phyloP scores from a whole-genome alignment of 1,140 invertebrate genomes.

The Zaprionus ornatus region DNA sequence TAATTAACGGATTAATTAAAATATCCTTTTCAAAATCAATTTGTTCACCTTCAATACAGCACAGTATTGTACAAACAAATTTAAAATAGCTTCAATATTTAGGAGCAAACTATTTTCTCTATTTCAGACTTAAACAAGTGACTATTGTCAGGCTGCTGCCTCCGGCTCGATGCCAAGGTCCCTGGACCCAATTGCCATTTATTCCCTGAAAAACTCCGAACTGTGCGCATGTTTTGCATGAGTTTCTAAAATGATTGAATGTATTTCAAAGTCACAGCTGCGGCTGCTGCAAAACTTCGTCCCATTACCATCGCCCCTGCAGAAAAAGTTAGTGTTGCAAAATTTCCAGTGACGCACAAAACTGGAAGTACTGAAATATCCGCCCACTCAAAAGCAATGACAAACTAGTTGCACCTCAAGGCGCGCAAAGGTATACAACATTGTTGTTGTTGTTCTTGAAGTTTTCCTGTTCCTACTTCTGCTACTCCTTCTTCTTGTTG shows the following conservation, averaged over 20 bases:
- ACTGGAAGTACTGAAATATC: slow-evolving; percentile 16
- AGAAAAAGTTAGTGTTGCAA: slow-evolving; percentile 44
- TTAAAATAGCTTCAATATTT: too few relatives aligned
- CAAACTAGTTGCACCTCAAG: slow-evolving; percentile 52
- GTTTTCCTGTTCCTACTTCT: not conserved
- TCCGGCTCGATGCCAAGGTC: not conserved
- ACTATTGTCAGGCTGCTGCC: not conserved
- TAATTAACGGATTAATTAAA: not conserved
- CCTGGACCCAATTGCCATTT: not conserved
- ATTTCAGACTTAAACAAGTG: not conserved
- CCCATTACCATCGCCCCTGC: slow-evolving; percentile 14
- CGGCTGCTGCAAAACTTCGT: slow-evolving; percentile 41
- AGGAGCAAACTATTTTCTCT: not conserved
- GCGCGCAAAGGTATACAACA: slow-evolving; percentile 18
- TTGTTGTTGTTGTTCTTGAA: slow-evolving; percentile 42
- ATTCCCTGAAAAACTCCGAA: not conserved
- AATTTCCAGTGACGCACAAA: slow-evolving; percentile 36
- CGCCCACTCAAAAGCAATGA: slow-evolving; percentile 50
- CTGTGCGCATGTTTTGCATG: not conserved
- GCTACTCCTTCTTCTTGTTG: not conserved
- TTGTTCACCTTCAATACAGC: not conserved
- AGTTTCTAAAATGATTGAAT: slow-evolving; percentile 71
- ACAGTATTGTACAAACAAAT: too few relatives aligned
- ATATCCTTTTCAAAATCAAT: not conserved
- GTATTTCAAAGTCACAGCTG: slow-evolving; percentile 68